Percentiles rank a stretch among this genome's conserved stretches.
Evolutionary conservation across 2,797 vertebrate species (phyloP).

Genomic region (Sphenodon punctatus): DNA sequence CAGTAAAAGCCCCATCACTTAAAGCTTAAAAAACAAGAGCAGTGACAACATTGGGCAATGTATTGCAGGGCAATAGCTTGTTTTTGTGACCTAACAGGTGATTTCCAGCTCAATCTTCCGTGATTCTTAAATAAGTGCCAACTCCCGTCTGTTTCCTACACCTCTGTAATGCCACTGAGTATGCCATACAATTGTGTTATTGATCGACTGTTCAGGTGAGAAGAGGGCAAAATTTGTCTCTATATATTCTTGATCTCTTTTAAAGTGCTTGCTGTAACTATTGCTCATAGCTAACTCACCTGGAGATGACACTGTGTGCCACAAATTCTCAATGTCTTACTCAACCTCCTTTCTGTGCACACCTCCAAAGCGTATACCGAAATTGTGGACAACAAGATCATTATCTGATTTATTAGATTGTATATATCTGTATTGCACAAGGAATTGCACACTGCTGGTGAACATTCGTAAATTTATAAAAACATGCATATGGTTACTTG

Average conservation of each 20-base stretch:
- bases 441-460: background rate
- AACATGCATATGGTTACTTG: background rate
- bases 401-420: background rate
- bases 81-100: background rate
- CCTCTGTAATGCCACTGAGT: background rate
- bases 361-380: background rate
- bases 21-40: background rate
- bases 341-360: background rate
- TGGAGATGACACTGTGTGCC: background rate
- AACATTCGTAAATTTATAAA: background rate
- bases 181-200: background rate
- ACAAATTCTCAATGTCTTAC: background rate
- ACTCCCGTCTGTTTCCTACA: background rate
- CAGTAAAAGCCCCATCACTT: background rate
- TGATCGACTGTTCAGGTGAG: fast-evolving
- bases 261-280: background rate
- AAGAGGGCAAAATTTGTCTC: background rate
- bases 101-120: background rate
- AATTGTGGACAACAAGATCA: background rate
- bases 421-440: background rate
- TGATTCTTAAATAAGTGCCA: background rate
- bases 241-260: fast-evolving
- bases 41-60: background rate
- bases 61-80: background rate
- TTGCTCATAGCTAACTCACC: background rate